Evolutionary conservation across 2,797 vertebrate genomes (phyloP).

Genomic region (Urocyon cinereoargenteus): DNA sequence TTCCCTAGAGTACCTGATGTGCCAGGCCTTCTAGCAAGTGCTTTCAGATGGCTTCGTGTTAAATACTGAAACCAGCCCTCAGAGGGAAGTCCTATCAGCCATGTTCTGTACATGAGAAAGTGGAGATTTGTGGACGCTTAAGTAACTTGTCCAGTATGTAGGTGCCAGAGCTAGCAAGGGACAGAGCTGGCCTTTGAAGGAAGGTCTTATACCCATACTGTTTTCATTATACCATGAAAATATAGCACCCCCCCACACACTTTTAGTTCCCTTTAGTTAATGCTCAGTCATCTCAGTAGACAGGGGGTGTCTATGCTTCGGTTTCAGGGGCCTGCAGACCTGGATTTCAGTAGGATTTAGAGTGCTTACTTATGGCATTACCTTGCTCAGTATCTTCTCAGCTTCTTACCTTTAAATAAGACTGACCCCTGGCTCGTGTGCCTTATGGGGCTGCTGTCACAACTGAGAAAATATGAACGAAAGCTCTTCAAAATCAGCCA

Average conservation of each 20-base stretch:
- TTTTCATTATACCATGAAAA: background rate
- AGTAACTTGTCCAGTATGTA: background rate
- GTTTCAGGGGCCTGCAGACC: background rate
- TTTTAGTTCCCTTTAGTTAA: background rate
- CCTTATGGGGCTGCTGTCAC: background rate
- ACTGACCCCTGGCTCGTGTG: background rate
- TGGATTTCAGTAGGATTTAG: constrained; percentile 25
- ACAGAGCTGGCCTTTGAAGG: background rate
- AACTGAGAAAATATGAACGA: background rate
- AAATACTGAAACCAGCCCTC: background rate
- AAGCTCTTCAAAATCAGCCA: constrained; percentile 4
- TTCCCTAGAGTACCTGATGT: background rate
- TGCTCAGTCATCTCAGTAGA: background rate
- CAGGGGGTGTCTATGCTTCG: background rate
- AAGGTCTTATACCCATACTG: background rate
- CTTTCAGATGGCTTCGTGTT: background rate
- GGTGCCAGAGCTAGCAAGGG: background rate
- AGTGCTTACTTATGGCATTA: background rate
- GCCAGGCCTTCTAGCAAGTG: background rate
- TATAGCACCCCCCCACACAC: background rate
- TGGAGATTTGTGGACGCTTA: background rate
- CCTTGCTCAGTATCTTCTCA: background rate
- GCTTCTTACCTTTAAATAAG: background rate
- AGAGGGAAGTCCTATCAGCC: background rate
- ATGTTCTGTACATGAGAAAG: background rate